Percentiles rank a stretch among this genome's conserved stretches.
Evolutionary conservation across 2,888 invertebrate genomes (phyloP).

Genomic region (Macaria notata): DNA sequence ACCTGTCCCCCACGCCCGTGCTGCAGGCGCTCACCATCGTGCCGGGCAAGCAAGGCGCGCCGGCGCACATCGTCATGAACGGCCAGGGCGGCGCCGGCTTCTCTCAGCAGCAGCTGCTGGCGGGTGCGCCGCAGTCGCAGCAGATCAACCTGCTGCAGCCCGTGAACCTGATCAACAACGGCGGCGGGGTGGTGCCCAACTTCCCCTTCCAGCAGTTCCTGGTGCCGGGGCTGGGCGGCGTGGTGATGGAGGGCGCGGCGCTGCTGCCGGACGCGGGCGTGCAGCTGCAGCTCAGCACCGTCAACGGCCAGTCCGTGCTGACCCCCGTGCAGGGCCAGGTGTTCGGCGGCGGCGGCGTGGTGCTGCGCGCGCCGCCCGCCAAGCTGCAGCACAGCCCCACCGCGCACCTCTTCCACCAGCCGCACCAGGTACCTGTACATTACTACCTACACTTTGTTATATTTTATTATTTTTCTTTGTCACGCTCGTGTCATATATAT

Average conservation of each 20-base stretch:
- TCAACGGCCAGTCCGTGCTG: constrained; percentile 89
- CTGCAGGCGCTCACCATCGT: constrained; percentile 89
- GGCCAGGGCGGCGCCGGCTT: constrained; percentile 85
- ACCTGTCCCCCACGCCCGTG: constrained; percentile 85
- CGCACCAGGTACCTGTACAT: no score
- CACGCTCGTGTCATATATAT: no score
- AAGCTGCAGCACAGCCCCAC: constrained; percentile 86
- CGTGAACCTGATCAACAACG: constrained; percentile 89
- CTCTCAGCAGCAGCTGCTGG: constrained; percentile 86
- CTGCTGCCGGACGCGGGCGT: constrained; percentile 87
- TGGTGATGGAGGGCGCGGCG: constrained; percentile 85
- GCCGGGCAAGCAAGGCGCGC: constrained; percentile 87
- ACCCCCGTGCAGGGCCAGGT: constrained; percentile 87
- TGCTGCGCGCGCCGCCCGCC: constrained; percentile 87
- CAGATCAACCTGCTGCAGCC: constrained; percentile 91
- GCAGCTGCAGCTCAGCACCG: constrained; percentile 90
- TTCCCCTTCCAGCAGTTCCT: constrained; percentile 92
- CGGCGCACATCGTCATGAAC: constrained; percentile 90
- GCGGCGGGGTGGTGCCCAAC: constrained; percentile 87
- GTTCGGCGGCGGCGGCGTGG: constrained; percentile 88
- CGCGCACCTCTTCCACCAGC: constrained; percentile 88
- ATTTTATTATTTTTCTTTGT: no score
- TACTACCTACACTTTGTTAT: no score
- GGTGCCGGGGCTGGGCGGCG: constrained; percentile 90
- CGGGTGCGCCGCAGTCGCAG: constrained; percentile 80